Evolutionary conservation across 2,113 vertebrate genomes (phyloP).

Genomic region (Coptodon rendalli): DNA sequence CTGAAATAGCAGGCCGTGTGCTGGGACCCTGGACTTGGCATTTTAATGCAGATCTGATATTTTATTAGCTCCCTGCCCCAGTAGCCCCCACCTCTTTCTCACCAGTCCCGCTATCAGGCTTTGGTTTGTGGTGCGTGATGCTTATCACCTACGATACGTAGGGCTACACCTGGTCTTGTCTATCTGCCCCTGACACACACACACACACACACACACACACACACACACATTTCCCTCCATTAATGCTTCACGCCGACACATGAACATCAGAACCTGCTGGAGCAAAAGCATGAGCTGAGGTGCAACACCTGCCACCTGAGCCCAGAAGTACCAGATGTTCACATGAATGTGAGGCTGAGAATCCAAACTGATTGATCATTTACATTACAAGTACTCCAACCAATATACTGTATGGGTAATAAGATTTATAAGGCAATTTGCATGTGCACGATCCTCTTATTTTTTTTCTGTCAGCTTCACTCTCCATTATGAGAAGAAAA

Average conservation of each 20-base stretch:
- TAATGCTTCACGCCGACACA: constrained; percentile 24
- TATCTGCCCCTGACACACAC: not conserved
- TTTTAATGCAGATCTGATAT: constrained; percentile 71
- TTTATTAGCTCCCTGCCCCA: constrained; percentile 47
- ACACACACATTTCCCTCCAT: not conserved
- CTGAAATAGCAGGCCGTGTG: constrained; percentile 66
- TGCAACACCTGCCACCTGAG: not conserved
- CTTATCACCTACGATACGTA: constrained; percentile 30
- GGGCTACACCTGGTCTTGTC: not conserved
- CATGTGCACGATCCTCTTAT: not conserved
- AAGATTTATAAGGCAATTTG: not conserved
- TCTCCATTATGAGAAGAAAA: not conserved
- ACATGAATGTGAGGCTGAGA: not conserved
- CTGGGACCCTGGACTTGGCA: constrained; percentile 55
- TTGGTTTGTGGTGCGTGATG: constrained; percentile 30
- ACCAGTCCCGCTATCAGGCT: not conserved
- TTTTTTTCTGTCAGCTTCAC: not conserved
- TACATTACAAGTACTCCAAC: constrained; percentile 11
- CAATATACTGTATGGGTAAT: not conserved
- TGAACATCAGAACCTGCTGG: not conserved
- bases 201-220: not conserved
- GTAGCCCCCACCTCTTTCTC: not conserved
- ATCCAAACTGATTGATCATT: not conserved
- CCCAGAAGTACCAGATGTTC: constrained; percentile 11
- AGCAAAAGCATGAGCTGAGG: not conserved